A percentile compares a stretch with the other conserved stretches of the same genome.
phyloP scores from a whole-genome alignment of 2,888 invertebrate genomes.

The Cataglyphis cursor region DNA sequence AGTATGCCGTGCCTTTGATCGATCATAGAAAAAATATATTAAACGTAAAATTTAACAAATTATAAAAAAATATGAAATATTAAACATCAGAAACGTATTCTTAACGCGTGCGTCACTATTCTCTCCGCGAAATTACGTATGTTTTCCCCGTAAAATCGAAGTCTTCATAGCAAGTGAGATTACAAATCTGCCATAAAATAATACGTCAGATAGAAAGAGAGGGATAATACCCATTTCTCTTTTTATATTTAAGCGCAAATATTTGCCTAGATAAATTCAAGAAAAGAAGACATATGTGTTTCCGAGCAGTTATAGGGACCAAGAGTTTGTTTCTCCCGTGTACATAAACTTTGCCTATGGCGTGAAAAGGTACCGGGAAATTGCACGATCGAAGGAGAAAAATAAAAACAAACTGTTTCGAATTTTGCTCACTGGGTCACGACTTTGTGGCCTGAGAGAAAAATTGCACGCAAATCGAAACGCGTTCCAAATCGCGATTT shows the following conservation, averaged over 20 bases:
- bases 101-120: slow-evolving; percentile 48
- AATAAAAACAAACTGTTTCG: slow-evolving; percentile 44
- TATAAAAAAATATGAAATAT: slow-evolving; percentile 8
- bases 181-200: slow-evolving; percentile 12
- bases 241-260: slow-evolving; percentile 30
- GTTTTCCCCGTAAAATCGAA: slow-evolving; percentile 17
- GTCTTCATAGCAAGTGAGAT: background rate
- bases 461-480: slow-evolving; percentile 34
- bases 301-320: slow-evolving; percentile 80
- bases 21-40: slow-evolving; percentile 15
- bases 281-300: slow-evolving; percentile 45
- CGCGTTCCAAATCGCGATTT: slow-evolving; percentile 9
- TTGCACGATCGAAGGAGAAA: slow-evolving; percentile 33
- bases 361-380: slow-evolving; percentile 40
- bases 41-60: slow-evolving; percentile 31
- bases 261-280: slow-evolving; percentile 34
- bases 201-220: slow-evolving; percentile 7
- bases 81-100: slow-evolving; percentile 3
- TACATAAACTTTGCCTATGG: slow-evolving; percentile 60
- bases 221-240: slow-evolving; percentile 9
- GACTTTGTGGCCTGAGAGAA: slow-evolving; percentile 70
- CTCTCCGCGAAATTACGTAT: background rate
- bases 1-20: slow-evolving; percentile 41
- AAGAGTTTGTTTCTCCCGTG: slow-evolving; percentile 81
- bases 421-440: slow-evolving; percentile 53